Evolutionary conservation across 2,888 invertebrate species (phyloP).

Genomic region (Xylota segnis): DNA sequence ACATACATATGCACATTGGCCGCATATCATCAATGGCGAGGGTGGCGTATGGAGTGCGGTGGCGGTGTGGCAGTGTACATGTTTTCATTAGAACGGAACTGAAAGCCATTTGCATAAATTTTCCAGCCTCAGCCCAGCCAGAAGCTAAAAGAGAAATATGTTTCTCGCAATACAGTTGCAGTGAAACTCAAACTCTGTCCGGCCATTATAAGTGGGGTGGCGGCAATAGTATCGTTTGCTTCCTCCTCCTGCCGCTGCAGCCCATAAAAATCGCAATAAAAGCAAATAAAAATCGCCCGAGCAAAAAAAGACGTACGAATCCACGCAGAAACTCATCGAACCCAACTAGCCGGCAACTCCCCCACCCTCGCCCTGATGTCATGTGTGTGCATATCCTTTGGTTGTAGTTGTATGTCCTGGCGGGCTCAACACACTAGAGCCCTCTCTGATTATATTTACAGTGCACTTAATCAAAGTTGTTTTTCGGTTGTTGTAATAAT

Average conservation of each 20-base stretch:
- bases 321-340: slow-evolving; percentile 62
- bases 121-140: slow-evolving; percentile 74
- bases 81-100: slow-evolving; percentile 77
- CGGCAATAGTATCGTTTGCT: slow-evolving; percentile 2
- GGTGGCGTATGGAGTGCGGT: slow-evolving; percentile 30
- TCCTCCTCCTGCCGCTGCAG: slow-evolving; percentile 40
- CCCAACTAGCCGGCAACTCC: slow-evolving; percentile 14
- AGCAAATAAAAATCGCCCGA: slow-evolving; percentile 74
- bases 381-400: slow-evolving; percentile 39
- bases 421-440: slow-evolving; percentile 54
- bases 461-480: slow-evolving; percentile 77
- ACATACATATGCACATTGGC: slow-evolving; percentile 5
- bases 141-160: slow-evolving; percentile 75
- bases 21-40: not conserved
- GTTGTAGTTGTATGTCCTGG: slow-evolving; percentile 45
- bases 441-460: slow-evolving; percentile 75
- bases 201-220: slow-evolving; percentile 58
- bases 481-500: slow-evolving; percentile 77
- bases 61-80: slow-evolving; percentile 46
- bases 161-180: slow-evolving; percentile 58
- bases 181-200: slow-evolving; percentile 39
- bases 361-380: slow-evolving; percentile 17
- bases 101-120: slow-evolving; percentile 77
- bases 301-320: slow-evolving; percentile 33
- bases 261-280: slow-evolving; percentile 74